Conservation (phyloP, 2,113 vertebrate genomes). For the Semnopithecus entellus region DNA sequence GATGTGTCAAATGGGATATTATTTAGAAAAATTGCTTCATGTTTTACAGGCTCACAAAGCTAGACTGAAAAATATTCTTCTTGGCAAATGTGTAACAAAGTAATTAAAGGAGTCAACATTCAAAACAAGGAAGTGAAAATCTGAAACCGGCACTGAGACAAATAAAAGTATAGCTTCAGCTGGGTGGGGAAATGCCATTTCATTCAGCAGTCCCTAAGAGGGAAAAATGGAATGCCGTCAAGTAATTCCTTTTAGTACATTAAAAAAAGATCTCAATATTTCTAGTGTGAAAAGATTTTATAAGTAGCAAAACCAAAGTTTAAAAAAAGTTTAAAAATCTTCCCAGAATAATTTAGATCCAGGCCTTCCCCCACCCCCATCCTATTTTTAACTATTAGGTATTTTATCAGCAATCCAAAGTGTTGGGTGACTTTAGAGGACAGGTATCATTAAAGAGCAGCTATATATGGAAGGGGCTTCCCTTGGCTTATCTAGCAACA, state of each 20-base stretch:
- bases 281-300: constrained; percentile 36
- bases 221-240: background rate
- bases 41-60: constrained; percentile 45
- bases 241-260: background rate
- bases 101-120: constrained; percentile 70
- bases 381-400: background rate
- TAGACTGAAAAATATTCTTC: constrained; percentile 67
- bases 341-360: background rate
- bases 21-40: constrained; percentile 58
- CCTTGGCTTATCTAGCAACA: background rate
- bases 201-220: background rate
- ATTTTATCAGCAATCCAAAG: background rate
- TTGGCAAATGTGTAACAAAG: constrained; percentile 61
- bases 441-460: background rate
- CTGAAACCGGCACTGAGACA: constrained; percentile 44
- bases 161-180: constrained; percentile 11
- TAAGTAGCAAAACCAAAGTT: constrained; percentile 31
- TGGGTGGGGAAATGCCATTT: background rate
- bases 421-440: background rate
- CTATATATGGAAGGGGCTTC: background rate
- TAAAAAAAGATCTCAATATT: constrained; percentile 2
- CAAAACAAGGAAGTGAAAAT: constrained; percentile 66
- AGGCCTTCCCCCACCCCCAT: background rate
- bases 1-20: constrained; percentile 41
- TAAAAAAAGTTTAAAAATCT: constrained; percentile 54